phyloP scores from a whole-genome alignment of 2,113 vertebrate species.

The Rhinolophus ferrumequinum region DNA sequence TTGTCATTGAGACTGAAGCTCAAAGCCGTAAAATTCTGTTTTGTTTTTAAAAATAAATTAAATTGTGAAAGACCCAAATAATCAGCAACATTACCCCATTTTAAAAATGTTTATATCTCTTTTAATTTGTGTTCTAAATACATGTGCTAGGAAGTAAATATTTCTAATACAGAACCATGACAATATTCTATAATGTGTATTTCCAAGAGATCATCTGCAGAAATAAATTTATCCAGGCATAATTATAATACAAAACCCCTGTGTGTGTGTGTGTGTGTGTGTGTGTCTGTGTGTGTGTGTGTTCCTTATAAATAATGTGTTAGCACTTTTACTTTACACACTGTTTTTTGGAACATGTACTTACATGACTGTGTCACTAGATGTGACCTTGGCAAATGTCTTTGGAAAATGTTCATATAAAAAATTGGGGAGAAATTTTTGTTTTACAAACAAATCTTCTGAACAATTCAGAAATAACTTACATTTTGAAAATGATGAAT shows the following conservation, averaged over 20 bases:
- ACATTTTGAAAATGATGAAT: slow-evolving; percentile 53
- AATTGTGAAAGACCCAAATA: background rate
- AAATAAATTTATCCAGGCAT: background rate
- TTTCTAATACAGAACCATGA: background rate
- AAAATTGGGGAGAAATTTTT: slow-evolving; percentile 18
- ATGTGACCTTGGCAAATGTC: background rate
- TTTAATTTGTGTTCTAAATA: background rate
- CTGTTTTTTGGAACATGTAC: background rate
- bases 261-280: background rate
- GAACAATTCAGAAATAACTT: background rate
- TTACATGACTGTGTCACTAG: background rate
- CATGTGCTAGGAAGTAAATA: background rate
- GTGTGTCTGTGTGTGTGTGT: background rate
- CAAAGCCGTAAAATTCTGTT: background rate
- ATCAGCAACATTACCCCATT: background rate
- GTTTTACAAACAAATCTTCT: slow-evolving; percentile 10
- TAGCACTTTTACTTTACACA: background rate
- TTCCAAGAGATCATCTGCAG: background rate
- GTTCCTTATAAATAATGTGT: background rate
- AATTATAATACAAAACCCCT: background rate
- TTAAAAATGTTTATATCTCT: background rate
- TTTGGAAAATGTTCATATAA: slow-evolving; percentile 1
- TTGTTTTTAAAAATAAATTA: slow-evolving; percentile 32
- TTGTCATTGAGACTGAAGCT: background rate
- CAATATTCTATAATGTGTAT: background rate